A percentile compares a stretch with the other conserved stretches of the same genome.
Evolutionary conservation across 2,888 invertebrate genomes (phyloP).

Genomic region (Cheilosia vulpina): DNA sequence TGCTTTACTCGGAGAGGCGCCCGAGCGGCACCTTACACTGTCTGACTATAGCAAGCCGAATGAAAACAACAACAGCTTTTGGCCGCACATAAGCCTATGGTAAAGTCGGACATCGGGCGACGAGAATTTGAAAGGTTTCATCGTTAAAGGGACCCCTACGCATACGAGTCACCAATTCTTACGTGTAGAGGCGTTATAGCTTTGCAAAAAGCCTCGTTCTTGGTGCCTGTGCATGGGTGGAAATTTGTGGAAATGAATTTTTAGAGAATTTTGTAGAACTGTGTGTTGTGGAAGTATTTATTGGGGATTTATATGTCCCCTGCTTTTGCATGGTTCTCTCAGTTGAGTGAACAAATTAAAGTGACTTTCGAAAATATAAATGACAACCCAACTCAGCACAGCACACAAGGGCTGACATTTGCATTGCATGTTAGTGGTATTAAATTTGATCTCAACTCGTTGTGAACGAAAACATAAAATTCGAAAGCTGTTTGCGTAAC

Average conservation of each 20-base stretch:
- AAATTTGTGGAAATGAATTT: slow-evolving; percentile 65
- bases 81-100: slow-evolving; percentile 24
- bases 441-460: slow-evolving; percentile 32
- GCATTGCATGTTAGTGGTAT: slow-evolving; percentile 14
- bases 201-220: slow-evolving; percentile 20
- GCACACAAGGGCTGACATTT: not conserved
- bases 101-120: slow-evolving; percentile 9
- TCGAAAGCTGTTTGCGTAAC: slow-evolving; percentile 36
- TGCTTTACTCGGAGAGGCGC: slow-evolving; percentile 1
- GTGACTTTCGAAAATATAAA: slow-evolving; percentile 27
- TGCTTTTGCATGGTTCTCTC: not conserved
- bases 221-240: slow-evolving; percentile 8
- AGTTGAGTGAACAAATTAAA: slow-evolving; percentile 33
- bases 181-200: slow-evolving; percentile 54
- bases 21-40: not conserved
- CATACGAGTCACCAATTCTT: slow-evolving; percentile 69
- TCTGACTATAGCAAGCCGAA: slow-evolving; percentile 22
- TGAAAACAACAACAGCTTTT: slow-evolving; percentile 48
- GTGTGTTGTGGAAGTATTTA: slow-evolving; percentile 58
- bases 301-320: slow-evolving; percentile 43
- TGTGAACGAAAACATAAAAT: slow-evolving; percentile 1
- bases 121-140: slow-evolving; percentile 46
- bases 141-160: slow-evolving; percentile 61
- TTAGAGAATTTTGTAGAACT: slow-evolving; percentile 48
- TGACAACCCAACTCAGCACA: slow-evolving; percentile 4